Base-by-base conservation (phyloP, 2,797 vertebrate species). In the Centroberyx gerrardi region DNA sequence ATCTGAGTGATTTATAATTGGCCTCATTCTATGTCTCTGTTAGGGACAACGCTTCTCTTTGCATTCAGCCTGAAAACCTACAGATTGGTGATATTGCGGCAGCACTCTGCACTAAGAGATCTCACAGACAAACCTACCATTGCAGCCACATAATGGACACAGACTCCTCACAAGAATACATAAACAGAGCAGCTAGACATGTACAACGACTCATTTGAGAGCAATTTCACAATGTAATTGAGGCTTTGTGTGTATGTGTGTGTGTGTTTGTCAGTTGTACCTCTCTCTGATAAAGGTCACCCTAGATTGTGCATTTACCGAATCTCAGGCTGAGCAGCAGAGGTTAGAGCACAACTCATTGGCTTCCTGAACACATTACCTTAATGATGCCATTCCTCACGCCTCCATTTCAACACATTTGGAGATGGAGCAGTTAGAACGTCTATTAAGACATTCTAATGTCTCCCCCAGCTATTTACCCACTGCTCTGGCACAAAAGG, bases 361-460 rank as follows among this genome's bases (percentile, higher is more conserved):
- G 88, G 74, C 78, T 89, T 94, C 85, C 85, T 85, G 87, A 93
- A 84, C 88, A 89, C 90, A 93, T 94, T 92, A 90, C 78, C 90
- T 85, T 92, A 92, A 94, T 88, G 88, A 92, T 87, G 83, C 89
- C 81, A 88, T 92, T 90, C 87, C 82, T 93, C 84, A 89, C 49
- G 78, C 84, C 81, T 84, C 86, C 84, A 74, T 91, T 88, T 92
- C 86, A 88, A 86, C 90, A 88, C 82, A 87, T 87, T 88, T 88
- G 78, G 83, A 87, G 81, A 90, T 75, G 78, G 78, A 86, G 83
- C 82, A 88, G 88, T 88, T 82, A 87, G 70, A 82, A 49, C 46
- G 27, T 84, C 87, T 85, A 93, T 90, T 91, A 91, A 92, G 83
- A 92, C 78, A 90, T 90, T 87, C 80, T 90, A 85, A 93, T 92